Evolutionary conservation across 1,140 invertebrate genomes (phyloP).

Genomic region (Anastrepha ludens): DNA sequence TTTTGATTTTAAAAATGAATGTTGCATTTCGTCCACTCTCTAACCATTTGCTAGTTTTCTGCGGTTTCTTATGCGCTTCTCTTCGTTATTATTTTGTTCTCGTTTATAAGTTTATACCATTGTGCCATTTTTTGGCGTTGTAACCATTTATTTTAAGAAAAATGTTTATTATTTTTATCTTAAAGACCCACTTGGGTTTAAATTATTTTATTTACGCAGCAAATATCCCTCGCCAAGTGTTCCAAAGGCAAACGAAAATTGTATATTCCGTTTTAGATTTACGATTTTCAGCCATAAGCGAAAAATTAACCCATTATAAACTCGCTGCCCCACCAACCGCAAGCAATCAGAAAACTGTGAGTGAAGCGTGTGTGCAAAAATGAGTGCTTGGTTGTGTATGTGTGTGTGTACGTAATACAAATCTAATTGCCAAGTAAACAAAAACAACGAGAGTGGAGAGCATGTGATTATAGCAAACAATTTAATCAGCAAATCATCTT

Average conservation of each 20-base stretch:
- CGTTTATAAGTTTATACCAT: too few relatives aligned
- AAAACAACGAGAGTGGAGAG: constrained; percentile 34
- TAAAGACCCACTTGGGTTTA: neutral
- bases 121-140: too few relatives aligned
- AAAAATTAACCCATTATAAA: constrained; percentile 6
- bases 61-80: too few relatives aligned
- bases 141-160: neutral
- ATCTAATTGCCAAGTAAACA: constrained; percentile 38
- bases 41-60: too few relatives aligned
- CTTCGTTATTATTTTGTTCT: too few relatives aligned
- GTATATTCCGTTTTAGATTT: neutral
- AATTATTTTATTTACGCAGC: neutral
- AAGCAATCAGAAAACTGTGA: neutral
- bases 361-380: neutral
- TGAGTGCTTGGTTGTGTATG: neutral
- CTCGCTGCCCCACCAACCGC: neutral
- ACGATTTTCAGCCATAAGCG: neutral
- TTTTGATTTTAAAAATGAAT: too few relatives aligned
- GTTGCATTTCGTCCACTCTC: too few relatives aligned
- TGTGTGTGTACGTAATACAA: neutral
- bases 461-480: constrained; percentile 51
- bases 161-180: neutral
- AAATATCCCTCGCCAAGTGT: neutral
- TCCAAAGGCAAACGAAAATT: neutral
- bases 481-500: constrained; percentile 50